Percentiles rank a stretch among this genome's conserved stretches.
phyloP scores from a whole-genome alignment of 2,888 invertebrate genomes.

The Temnothorax unifasciatus region DNA sequence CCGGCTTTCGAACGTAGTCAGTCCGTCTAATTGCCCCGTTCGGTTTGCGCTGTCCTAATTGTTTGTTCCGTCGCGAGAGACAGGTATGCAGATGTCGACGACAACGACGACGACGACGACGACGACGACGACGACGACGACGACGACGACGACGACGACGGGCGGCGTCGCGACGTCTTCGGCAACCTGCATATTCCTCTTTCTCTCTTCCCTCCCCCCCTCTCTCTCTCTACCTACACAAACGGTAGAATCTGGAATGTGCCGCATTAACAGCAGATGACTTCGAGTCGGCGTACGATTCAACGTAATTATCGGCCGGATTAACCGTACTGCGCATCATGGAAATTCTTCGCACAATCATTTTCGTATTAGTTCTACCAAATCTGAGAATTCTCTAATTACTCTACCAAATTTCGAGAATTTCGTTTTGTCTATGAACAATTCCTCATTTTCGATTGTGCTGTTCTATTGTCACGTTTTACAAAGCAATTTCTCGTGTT shows the following conservation, averaged over 20 bases:
- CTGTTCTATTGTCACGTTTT: not conserved
- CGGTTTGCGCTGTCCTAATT: constrained; percentile 72
- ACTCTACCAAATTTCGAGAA: not conserved
- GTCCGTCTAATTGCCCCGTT: constrained; percentile 72
- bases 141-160: not conserved
- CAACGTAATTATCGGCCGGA: constrained; percentile 66
- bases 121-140: constrained; percentile 13
- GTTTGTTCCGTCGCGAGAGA: constrained; percentile 64
- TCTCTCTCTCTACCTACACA: constrained; percentile 27
- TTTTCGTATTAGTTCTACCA: constrained; percentile 24
- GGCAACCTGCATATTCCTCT: constrained; percentile 12
- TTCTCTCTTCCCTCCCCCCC: not conserved
- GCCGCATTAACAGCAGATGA: constrained; percentile 15
- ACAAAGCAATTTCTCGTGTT: not conserved
- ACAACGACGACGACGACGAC: constrained; percentile 47
- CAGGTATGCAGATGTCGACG: constrained; percentile 60
- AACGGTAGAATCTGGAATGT: constrained; percentile 57
- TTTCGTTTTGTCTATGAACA: not conserved
- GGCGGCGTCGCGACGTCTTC: constrained; percentile 44
- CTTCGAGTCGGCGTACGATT: constrained; percentile 31
- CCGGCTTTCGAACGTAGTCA: constrained; percentile 61
- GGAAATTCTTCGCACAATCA: constrained; percentile 35
- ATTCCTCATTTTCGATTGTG: not conserved
- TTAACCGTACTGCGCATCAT: constrained; percentile 49
- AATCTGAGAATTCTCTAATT: not conserved